Percentiles rank a stretch among this genome's conserved stretches.
Conservation (phyloP, 2,113 vertebrate genomes). For the Oncorhynchus tshawytscha region DNA sequence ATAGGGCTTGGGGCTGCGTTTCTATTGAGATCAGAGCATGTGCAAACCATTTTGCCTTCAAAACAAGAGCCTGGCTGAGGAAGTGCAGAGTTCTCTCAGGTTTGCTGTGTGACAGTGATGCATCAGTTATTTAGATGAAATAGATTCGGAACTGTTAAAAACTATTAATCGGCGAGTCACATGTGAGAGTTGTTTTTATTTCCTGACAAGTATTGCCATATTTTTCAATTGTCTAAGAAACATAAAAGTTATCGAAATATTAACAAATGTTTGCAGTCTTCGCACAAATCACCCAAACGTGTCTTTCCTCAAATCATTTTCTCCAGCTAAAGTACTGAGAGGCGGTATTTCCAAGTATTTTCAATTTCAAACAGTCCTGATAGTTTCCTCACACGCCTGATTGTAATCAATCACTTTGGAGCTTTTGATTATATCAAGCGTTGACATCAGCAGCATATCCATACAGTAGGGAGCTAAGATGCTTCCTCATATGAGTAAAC, state of each 20-base stretch:
- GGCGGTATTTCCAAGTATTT: constrained; percentile 2
- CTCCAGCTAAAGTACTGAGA: background rate
- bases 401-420: constrained; percentile 37
- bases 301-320: constrained; percentile 16
- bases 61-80: constrained; percentile 17
- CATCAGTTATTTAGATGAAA: constrained; percentile 46
- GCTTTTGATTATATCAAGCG: constrained; percentile 35
- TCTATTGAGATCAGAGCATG: constrained; percentile 15
- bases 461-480: background rate
- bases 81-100: constrained; percentile 12
- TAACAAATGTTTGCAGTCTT: constrained; percentile 16
- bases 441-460: constrained; percentile 19
- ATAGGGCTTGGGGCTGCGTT: constrained; percentile 10
- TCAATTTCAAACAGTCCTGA: constrained; percentile 34
- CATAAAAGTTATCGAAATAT: constrained; percentile 11
- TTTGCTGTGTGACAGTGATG: constrained; percentile 26
- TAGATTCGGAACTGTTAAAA: constrained; percentile 31
- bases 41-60: constrained; percentile 23
- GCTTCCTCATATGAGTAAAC: constrained; percentile 12
- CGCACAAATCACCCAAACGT: constrained; percentile 4
- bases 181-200: constrained; percentile 5
- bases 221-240: constrained; percentile 33
- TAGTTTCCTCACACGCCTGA: constrained; percentile 32
- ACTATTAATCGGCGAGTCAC: constrained; percentile 12
- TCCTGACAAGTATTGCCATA: constrained; percentile 31